These are phyloP conservation scores for Symphodus melops DNA, from an alignment of 2,113 vertebrate genomes.

Conservation along the genomic window DNA sequence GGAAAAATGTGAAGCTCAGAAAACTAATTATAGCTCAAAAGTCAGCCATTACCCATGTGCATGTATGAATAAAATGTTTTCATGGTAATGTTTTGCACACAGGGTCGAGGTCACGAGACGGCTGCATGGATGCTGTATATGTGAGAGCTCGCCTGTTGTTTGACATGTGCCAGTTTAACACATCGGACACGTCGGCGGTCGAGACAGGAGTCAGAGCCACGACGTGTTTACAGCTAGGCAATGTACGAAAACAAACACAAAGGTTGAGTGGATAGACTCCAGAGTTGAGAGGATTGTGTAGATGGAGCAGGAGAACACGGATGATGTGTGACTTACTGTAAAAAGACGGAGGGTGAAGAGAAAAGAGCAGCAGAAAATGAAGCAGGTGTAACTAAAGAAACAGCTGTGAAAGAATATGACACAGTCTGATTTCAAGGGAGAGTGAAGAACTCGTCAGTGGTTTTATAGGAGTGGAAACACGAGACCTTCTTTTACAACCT, in stretches of 20 bases:
- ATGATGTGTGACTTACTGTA: slow-evolving; percentile 36
- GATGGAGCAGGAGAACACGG: slow-evolving; percentile 40
- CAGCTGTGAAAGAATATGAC: neutral
- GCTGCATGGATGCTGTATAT: neutral
- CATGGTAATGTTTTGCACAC: too few relatives aligned
- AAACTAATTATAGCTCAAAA: too few relatives aligned
- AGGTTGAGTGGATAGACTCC: too few relatives aligned
- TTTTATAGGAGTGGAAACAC: neutral
- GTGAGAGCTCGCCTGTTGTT: neutral
- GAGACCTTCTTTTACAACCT: neutral
- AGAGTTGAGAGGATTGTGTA: slow-evolving; percentile 48
- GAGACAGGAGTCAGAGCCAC: neutral
- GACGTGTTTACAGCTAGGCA: neutral
- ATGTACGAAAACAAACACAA: neutral
- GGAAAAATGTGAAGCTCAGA: too few relatives aligned
- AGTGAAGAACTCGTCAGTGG: too few relatives aligned
- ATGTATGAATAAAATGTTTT: too few relatives aligned
- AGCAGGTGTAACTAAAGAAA: slow-evolving; percentile 23
- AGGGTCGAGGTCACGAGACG: neutral
- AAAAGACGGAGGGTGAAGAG: slow-evolving; percentile 38
- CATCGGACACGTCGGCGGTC: neutral
- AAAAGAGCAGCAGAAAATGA: slow-evolving; percentile 39
- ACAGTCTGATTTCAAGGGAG: neutral
- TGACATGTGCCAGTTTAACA: neutral
- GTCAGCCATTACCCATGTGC: too few relatives aligned